A percentile compares a stretch with the other conserved stretches of the same genome.
These are phyloP conservation scores for Yponomeuta malinellus DNA, from an alignment of 2,888 invertebrate species.

Conservation along the genomic window DNA sequence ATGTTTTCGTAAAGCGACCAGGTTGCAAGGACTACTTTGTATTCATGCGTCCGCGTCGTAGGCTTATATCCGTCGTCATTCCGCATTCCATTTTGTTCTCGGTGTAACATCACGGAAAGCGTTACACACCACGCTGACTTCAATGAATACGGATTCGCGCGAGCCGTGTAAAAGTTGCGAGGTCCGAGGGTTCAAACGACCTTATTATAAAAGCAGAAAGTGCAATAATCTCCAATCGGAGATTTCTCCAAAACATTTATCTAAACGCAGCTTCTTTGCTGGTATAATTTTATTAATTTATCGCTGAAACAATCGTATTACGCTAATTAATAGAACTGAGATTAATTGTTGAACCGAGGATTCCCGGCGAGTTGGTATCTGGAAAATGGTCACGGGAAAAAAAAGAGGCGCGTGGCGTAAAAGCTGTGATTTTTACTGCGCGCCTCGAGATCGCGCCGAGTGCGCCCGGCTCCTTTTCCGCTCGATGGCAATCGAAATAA, in stretches of 20 bases:
- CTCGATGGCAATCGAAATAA: constrained; percentile 71
- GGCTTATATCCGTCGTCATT: constrained; percentile 51
- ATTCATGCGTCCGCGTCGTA: constrained; percentile 40
- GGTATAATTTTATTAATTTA: not conserved
- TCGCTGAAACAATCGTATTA: not conserved
- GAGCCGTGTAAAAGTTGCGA: not conserved
- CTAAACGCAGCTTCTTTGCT: no score
- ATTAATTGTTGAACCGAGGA: constrained; percentile 36
- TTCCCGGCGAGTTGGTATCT: constrained; percentile 40
- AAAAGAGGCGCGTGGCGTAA: constrained; percentile 42
- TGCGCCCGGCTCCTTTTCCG: constrained; percentile 50
- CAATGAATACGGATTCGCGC: not conserved
- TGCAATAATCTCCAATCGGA: not conserved
- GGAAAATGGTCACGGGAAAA: constrained; percentile 44
- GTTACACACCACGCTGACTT: constrained; percentile 19
- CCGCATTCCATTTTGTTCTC: constrained; percentile 58
- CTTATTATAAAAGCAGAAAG: not conserved
- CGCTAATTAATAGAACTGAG: constrained; percentile 11
- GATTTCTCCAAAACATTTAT: not conserved
- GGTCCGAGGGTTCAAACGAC: not conserved
- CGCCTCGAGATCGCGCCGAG: constrained; percentile 46
- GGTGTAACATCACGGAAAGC: constrained; percentile 28
- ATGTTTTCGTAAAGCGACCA: constrained; percentile 9
- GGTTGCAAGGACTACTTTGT: constrained; percentile 46
- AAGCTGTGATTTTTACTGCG: constrained; percentile 54